Percentiles rank a stretch among this genome's conserved stretches.
Evolutionary conservation across 2,113 vertebrate species (phyloP).

Genomic region (Carlito syrichta): DNA sequence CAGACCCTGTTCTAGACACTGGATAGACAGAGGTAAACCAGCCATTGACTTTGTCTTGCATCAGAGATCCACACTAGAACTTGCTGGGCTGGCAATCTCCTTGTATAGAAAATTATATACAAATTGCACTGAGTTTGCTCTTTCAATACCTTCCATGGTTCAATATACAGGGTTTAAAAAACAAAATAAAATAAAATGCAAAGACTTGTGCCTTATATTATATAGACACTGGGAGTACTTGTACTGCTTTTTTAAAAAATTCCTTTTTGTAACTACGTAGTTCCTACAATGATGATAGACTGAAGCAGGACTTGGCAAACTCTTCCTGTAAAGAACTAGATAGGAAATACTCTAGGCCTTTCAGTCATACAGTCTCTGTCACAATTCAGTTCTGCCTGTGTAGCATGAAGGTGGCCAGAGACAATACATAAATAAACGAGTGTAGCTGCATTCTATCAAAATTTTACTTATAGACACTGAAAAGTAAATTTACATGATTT

Average conservation of each 20-base stretch:
- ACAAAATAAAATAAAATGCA: too few species aligned
- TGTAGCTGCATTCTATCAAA: not conserved
- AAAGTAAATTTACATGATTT: not conserved
- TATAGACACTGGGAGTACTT: not conserved
- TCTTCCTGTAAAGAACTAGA: not conserved
- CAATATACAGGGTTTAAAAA: not conserved
- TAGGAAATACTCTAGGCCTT: not conserved
- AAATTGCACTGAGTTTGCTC: not conserved
- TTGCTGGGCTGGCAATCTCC: not conserved
- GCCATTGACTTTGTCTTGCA: not conserved
- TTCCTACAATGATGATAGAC: not conserved
- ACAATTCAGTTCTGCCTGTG: not conserved
- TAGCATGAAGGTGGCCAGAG: not conserved
- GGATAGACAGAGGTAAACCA: not conserved
- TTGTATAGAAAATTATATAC: not conserved
- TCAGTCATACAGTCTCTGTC: too few species aligned
- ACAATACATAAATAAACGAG: not conserved
- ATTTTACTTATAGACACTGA: not conserved
- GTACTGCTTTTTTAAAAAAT: not conserved
- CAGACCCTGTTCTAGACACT: not conserved
- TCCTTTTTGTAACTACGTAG: not conserved
- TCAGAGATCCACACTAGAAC: not conserved
- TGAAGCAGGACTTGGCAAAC: not conserved
- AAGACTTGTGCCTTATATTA: not conserved
- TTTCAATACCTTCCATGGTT: not conserved